Evolutionary conservation across 1,140 invertebrate species (phyloP), one percentile per base, ranked within the genome.

Genomic region (Leptinotarsa defecta): DNA sequence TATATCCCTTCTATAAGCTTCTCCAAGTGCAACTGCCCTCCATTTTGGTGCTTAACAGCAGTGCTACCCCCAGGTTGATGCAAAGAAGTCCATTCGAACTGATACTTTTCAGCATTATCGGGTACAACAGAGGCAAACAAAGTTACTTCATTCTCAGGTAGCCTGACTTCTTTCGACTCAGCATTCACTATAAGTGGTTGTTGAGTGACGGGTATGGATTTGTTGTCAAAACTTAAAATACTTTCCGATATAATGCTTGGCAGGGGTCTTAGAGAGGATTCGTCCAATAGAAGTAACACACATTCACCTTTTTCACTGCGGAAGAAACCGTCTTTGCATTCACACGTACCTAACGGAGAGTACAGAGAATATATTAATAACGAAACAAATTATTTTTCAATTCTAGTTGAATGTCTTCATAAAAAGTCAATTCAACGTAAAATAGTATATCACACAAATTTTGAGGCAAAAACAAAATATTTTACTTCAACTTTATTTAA

Each of bases 11-110:
- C 93, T 0, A 91, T 92, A 2, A 95, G 87, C 81, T 95, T 92
- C 48, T 89, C 92, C 11, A 95, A 86, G 78, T 92, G 92, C 11
- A 95, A 89, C 63, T 91, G 92, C 48, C 89, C 90, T 49, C 93
- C 93, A 86, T 96, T 96, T 85, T 96, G 94, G 82, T 94, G 93
- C 71, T 92, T 94, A 89, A 97, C 95, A 61, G 91, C 94, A 34
- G 92, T 94, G 68, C 94, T 93, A 24, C 91, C 91, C 80, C 93
- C 92, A 1, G 95, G 95, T 82, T 95, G 91, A 73, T 92, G 91
- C 49, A 97, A 87, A 15, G 97, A 87, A 24, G 91, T 94, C 96
- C 96, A 98, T 22, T 93, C 91, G 87, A 96, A 98, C 78, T 92
- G 93, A 84, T 96, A 97, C 83, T 93, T 92, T 68, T 91, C 80